Conservation (phyloP, 2,113 vertebrate species). For the Malurus cyaneus region DNA sequence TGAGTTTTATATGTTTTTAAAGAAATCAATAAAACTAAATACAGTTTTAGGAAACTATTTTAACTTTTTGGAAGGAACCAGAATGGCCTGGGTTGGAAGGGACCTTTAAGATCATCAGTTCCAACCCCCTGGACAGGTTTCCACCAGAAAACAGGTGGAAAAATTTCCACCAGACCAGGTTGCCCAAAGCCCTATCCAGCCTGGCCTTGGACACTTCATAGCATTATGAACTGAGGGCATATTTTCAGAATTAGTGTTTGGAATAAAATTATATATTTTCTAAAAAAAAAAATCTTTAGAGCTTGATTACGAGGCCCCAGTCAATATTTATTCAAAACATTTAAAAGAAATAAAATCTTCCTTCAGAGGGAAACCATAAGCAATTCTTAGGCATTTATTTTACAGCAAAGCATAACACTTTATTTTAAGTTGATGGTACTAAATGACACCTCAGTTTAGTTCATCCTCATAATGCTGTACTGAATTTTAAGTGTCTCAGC, state of each 20-base stretch:
- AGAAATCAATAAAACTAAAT: neutral
- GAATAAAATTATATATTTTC: neutral
- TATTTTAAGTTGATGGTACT: neutral
- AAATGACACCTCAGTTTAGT: neutral
- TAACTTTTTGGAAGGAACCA: neutral
- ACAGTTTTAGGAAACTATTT: neutral
- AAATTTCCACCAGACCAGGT: neutral
- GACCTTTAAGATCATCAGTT: neutral
- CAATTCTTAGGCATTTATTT: neutral
- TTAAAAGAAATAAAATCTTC: neutral
- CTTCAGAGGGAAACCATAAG: neutral
- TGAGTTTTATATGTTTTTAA: neutral
- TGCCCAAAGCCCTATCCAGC: neutral
- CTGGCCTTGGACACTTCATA: neutral
- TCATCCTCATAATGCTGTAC: neutral
- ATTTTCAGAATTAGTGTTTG: neutral
- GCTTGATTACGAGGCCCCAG: neutral
- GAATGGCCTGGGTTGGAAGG: neutral
- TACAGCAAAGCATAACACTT: neutral
- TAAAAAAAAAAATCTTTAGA: neutral
- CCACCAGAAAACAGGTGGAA: too few relatives aligned
- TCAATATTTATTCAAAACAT: neutral
- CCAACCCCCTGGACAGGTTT: neutral
- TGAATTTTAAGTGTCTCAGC: neutral
- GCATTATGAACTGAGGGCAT: neutral